phyloP scores from a whole-genome alignment of 2,888 invertebrate genomes.

The Opisthograptis luteolata region DNA sequence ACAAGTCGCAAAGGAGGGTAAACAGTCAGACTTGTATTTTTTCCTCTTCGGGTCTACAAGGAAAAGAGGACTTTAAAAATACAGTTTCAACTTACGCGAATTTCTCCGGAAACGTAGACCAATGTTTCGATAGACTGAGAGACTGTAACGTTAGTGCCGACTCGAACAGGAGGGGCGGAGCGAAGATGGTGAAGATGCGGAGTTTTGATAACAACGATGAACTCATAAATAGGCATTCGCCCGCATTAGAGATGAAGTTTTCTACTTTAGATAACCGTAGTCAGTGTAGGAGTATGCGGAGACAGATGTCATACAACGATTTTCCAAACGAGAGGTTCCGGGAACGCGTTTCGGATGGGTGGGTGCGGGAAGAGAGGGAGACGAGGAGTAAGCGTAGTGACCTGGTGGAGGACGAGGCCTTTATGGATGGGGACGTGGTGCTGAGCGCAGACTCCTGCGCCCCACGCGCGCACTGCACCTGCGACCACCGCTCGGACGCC shows the following conservation, averaged over 20 bases:
- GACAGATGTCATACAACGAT: slow-evolving; percentile 81
- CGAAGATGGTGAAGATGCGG: slow-evolving; percentile 70
- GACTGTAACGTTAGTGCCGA: slow-evolving; percentile 63
- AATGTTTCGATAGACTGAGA: slow-evolving; percentile 76
- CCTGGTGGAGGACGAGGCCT: slow-evolving; percentile 68
- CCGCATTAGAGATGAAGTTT: slow-evolving; percentile 70
- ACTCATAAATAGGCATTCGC: slow-evolving; percentile 60
- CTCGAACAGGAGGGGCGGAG: slow-evolving; percentile 51
- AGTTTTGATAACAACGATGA: slow-evolving; percentile 76
- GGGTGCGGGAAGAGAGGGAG: slow-evolving; percentile 64
- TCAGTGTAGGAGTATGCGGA: slow-evolving; percentile 74
- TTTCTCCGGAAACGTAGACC: slow-evolving; percentile 79
- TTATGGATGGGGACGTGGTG: slow-evolving; percentile 68
- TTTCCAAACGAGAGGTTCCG: slow-evolving; percentile 75
- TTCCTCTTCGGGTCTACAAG: slow-evolving; percentile 66
- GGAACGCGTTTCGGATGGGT: slow-evolving; percentile 65
- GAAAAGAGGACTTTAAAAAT: slow-evolving; percentile 70
- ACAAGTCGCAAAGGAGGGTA: slow-evolving; percentile 72
- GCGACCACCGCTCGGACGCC: slow-evolving; percentile 61
- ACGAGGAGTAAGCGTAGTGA: slow-evolving; percentile 43
- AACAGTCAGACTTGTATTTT: slow-evolving; percentile 78
- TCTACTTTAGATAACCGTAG: slow-evolving; percentile 78
- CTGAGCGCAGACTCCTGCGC: slow-evolving; percentile 60
- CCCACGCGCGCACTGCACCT: slow-evolving; percentile 74
- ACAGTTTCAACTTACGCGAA: slow-evolving; percentile 74